These are phyloP conservation scores for Pangasius djambal DNA, from an alignment of 2,797 vertebrate genomes.

Conservation along the genomic window DNA sequence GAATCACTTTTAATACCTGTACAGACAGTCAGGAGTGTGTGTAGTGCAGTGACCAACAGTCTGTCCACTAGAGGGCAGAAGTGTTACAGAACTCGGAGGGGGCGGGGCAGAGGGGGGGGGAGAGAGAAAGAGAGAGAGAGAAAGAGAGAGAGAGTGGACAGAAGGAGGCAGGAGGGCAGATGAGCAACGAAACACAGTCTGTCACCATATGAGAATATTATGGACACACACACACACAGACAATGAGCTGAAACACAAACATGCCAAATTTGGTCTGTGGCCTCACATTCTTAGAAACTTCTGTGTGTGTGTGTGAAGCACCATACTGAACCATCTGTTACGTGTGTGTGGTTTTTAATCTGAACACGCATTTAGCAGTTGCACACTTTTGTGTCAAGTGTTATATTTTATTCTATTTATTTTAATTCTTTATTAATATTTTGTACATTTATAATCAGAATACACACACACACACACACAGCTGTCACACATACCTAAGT, in stretches of 20 bases:
- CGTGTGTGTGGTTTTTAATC: background rate
- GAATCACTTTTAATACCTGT: background rate
- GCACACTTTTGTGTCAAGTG: too few species aligned
- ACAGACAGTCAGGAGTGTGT: background rate
- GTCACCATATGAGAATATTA: background rate
- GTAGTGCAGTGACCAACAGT: background rate
- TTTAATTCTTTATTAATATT: background rate
- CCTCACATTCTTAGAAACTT: background rate
- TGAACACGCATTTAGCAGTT: background rate
- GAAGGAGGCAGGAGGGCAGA: background rate
- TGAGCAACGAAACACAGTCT: background rate
- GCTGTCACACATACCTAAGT: background rate
- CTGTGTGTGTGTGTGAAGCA: conserved; percentile 9
- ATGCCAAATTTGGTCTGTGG: conserved; percentile 12
- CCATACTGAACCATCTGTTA: conserved; percentile 26
- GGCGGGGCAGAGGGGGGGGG: too few species aligned
- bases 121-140: background rate
- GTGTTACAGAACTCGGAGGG: conserved; percentile 19
- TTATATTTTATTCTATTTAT: background rate
- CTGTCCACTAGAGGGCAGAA: conserved; percentile 60
- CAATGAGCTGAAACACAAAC: conserved; percentile 26
- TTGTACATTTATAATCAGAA: background rate
- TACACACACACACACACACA: conserved; percentile 17
- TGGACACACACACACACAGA: background rate
- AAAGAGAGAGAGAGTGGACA: background rate